Evolutionary conservation across 1,140 invertebrate genomes (phyloP).

Genomic region (Leptinotarsa lineolata): DNA sequence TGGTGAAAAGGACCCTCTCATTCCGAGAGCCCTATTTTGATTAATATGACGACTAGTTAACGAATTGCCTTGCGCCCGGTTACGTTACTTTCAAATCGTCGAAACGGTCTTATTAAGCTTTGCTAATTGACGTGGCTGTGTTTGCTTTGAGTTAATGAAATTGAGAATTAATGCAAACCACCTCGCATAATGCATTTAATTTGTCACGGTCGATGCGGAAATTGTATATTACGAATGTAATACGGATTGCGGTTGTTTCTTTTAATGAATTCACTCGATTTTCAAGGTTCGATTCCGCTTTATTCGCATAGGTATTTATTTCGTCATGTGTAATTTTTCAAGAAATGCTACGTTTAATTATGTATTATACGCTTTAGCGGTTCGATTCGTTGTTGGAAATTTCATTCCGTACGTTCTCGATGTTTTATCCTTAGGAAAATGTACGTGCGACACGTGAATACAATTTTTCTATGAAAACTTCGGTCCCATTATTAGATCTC

Average conservation of each 20-base stretch:
- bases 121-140: not conserved
- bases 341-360: not conserved
- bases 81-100: not conserved
- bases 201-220: slow-evolving; percentile 7
- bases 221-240: slow-evolving; percentile 4
- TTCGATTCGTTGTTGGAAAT: not conserved
- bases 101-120: not conserved
- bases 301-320: not conserved
- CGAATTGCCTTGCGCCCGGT: too few relatives aligned
- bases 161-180: not conserved
- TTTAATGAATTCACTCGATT: not conserved
- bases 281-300: slow-evolving; percentile 8
- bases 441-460: too few relatives aligned
- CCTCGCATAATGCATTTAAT: not conserved
- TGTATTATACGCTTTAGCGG: not conserved
- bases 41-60: too few relatives aligned
- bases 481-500: too few relatives aligned
- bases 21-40: too few relatives aligned
- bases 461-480: too few relatives aligned
- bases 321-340: not conserved
- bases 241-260: not conserved
- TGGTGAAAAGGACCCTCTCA: too few relatives aligned
- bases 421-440: too few relatives aligned
- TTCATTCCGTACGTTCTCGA: not conserved
- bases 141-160: slow-evolving; percentile 2